Evolutionary conservation across 35 echinoderm and acorn worm genomes (phyloP), one percentile per base, ranked within the genome.

Genomic region (Eucidaris tribuloides): DNA sequence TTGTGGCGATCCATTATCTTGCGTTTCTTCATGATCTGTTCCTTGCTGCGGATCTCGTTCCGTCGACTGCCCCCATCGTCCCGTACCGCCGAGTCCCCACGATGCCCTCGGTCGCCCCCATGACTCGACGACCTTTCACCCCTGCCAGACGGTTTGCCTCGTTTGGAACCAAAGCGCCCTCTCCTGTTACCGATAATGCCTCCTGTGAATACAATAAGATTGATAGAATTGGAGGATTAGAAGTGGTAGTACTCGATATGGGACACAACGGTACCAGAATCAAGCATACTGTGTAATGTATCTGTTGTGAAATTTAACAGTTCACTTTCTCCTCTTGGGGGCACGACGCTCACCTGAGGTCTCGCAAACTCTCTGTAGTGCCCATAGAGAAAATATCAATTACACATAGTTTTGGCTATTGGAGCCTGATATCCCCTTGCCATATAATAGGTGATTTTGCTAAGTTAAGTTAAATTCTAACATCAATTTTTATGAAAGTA

Each of bases 1-100:
- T 30, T 29, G 5, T 88, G 22, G n/a, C 58, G 43, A 28, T 42
- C 58, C 57, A 62, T 78, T 22, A 63, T 66, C 33, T 80, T 80
- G 38, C 85, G 58, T 2, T 40, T 18, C 54, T 88, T 79, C 59
- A 80, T 31, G 49, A 88, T 80, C 76, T 88, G 48, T 30, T 79
- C 72, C 18, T 80, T 62, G 5, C 15, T 63, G 42, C 55, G 28
- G 31, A 88, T 31, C 54, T 80, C 72, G 40, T 31, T 54, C 11
- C 56, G 35, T 33, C 20, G 38, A 20, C 49, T 66, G n/a, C 40
- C 37, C 23, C 39, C 39, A 7, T 71, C 35, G 45, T 54, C 37
- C 23, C 35, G 78, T 44, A 40, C 45, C 20, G 41, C 30, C 28
- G 77, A n/a, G 41, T 65, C 36, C 5, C 35, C 55, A 28, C 49